Percentiles rank a stretch among this genome's conserved stretches.
Conservation (phyloP, 2,888 invertebrate species). For the Chalcosyrphus nemorum region DNA sequence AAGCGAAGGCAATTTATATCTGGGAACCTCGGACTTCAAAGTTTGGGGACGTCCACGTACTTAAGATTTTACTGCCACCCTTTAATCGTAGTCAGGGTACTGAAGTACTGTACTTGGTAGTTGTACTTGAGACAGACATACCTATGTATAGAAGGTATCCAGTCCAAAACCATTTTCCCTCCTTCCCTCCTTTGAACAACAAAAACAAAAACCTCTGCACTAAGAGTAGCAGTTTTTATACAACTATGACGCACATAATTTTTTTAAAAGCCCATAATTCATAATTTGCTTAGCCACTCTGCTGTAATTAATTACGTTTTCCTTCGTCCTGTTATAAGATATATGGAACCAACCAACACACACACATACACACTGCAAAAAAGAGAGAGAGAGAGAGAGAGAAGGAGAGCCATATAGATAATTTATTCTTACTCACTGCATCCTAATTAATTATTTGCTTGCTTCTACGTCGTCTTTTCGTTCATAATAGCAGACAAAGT, state of each 20-base stretch:
- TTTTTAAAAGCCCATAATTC: slow-evolving; percentile 31
- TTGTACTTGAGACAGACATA: no score
- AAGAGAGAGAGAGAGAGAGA: not conserved
- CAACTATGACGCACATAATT: not conserved
- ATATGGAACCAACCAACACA: slow-evolving; percentile 29
- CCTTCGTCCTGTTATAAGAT: not conserved
- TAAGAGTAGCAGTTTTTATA: not conserved
- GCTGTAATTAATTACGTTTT: slow-evolving; percentile 23
- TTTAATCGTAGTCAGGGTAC: no score
- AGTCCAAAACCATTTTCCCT: no score
- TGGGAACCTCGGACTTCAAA: no score
- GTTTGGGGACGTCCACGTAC: no score
- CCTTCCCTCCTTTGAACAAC: no score
- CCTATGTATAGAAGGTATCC: no score
- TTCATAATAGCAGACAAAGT: slow-evolving; percentile 5
- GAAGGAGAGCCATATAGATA: slow-evolving; percentile 25
- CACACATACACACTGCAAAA: not conserved
- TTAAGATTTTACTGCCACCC: no score
- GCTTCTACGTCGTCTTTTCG: not conserved
- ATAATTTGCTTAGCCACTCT: slow-evolving; percentile 44
- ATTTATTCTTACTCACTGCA: slow-evolving; percentile 58
- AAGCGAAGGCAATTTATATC: no score
- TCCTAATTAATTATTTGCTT: slow-evolving; percentile 57
- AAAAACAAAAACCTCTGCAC: no score
- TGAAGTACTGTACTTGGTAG: no score